A percentile compares a stretch with the other conserved stretches of the same genome.
These are phyloP conservation scores for Stichodactyla mertensii DNA, from an alignment of 64 coral and sea anemone species.

Conservation along the genomic window DNA sequence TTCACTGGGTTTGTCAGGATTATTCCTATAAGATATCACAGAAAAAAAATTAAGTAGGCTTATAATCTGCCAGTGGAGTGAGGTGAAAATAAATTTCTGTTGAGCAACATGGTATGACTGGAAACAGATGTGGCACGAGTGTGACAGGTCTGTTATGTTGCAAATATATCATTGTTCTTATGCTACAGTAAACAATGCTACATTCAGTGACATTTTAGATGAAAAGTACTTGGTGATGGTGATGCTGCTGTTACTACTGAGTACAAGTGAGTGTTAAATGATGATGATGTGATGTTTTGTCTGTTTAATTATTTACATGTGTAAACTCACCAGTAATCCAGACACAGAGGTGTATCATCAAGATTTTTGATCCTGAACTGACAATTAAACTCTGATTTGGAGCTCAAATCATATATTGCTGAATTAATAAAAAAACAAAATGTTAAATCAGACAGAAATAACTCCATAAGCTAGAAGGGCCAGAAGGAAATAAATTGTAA, in stretches of 20 bases:
- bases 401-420: conserved; percentile 97
- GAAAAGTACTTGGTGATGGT: too few relatives aligned
- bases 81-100: too few relatives aligned
- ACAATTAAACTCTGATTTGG: conserved; percentile 96
- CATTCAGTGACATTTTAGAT: too few relatives aligned
- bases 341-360: conserved; percentile 76
- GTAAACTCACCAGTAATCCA: conserved; percentile 87
- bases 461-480: background rate
- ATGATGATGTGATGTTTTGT: background rate
- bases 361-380: conserved; percentile 89
- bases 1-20: conserved; percentile 78
- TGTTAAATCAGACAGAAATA: background rate
- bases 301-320: too few relatives aligned
- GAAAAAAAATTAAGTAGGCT: background rate
- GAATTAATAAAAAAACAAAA: background rate
- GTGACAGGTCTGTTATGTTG: too few relatives aligned
- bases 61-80: too few relatives aligned
- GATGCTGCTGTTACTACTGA: too few relatives aligned
- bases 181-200: too few relatives aligned
- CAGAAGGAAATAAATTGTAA: background rate
- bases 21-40: conserved; percentile 47
- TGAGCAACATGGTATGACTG: too few relatives aligned
- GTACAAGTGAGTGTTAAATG: background rate
- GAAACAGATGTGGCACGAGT: too few relatives aligned
- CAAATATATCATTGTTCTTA: too few relatives aligned